These are phyloP conservation scores for Physeter macrocephalus DNA, from an alignment of 2,113 vertebrate genomes.

Conservation along the genomic window DNA sequence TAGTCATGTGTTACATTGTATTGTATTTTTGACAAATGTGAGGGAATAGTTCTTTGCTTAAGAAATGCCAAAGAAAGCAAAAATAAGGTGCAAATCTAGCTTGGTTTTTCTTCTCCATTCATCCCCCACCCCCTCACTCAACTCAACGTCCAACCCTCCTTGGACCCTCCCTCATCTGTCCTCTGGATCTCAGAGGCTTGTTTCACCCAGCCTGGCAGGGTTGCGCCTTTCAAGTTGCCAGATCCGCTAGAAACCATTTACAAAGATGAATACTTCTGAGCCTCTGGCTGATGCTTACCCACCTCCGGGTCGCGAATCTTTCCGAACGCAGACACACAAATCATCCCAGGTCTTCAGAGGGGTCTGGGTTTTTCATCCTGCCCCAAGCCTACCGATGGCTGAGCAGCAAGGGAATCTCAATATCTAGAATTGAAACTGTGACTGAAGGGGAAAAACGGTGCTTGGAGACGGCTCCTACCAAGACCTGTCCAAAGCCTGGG, in stretches of 20 bases:
- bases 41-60: too few relatives aligned
- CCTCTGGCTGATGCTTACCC: accelerated
- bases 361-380: neutral
- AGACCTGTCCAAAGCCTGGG: neutral
- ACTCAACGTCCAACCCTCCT: neutral
- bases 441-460: accelerated
- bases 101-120: neutral
- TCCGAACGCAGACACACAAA: neutral
- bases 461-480: neutral
- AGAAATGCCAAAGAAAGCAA: neutral
- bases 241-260: neutral
- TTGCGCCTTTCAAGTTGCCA: neutral
- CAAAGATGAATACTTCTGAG: neutral
- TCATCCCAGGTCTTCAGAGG: too few relatives aligned
- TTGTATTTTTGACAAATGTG: neutral
- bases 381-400: neutral
- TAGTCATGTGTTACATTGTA: neutral
- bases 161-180: accelerated
- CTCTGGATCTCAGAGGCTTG: neutral
- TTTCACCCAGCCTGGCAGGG: neutral
- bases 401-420: neutral
- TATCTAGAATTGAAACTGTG: neutral
- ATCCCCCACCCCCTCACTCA: accelerated
- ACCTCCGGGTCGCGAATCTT: accelerated
- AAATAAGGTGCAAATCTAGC: neutral